Evolutionary conservation across 92 coral and sea anemone genomes (phyloP), one percentile per base, ranked within the genome.

Genomic region (Nematostella vectensis): DNA sequence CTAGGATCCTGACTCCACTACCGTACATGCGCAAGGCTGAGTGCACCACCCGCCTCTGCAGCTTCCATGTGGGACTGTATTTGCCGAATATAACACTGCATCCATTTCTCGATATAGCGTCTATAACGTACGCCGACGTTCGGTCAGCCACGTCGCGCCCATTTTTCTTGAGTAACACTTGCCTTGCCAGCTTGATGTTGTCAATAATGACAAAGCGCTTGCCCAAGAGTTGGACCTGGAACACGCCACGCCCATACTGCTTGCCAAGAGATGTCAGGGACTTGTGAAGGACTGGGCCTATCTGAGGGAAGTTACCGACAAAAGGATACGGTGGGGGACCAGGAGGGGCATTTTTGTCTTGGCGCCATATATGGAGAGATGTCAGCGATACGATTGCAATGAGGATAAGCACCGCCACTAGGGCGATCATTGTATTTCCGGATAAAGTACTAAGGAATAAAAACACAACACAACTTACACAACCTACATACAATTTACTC

Each of bases 31-130:
- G 61, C 55, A 83, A 25, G 22, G 75, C 82, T 63, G 77, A 52
- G 18, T 75, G 74, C 36, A 80, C 80, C 20, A 83, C 58, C 39
- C 63, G 77, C 12, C 93, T 58, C 55, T 83, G 85, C 19, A 60
- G 47, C 29, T 53, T 83, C 93, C 93, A 83, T 50, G 71, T 78
- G 51, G 93, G 77, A 18, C 85, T 73, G 21, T 72, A 52, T 30
- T 78, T 71, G 0, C 85, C 93, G 27, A 83, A 83, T 26, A 70
- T 65, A 36, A 74, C 30, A 27, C 71, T 74, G 29, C 52, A 58
- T 8, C 81, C 81, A 31, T 59, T 57, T 11, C 61, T 22, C 11
- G 74, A 62, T 26, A 74, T 63, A 12, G 63, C 27, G 48, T 74
- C 68, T n/a, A 70, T 66, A 27, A 70, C 81, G 65, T 74, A 60